Conservation (phyloP, 2,888 invertebrate genomes). For the Argynnis bischoffii region DNA sequence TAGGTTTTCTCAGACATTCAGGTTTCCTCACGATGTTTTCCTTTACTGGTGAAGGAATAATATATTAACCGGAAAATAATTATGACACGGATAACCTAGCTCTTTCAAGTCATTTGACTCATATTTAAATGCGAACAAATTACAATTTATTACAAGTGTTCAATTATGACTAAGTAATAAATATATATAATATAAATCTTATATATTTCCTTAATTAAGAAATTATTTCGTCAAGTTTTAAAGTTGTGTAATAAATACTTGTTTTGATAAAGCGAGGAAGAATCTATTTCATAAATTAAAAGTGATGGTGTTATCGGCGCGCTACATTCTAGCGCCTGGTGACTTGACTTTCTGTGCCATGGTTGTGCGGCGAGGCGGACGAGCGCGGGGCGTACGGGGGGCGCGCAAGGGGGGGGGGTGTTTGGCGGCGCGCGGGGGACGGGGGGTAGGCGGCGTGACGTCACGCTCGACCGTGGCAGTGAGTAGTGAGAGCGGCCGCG, state of each 20-base stretch:
- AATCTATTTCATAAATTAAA: slow-evolving; percentile 62
- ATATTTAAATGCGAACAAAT: not conserved
- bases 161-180: slow-evolving; percentile 4
- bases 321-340: slow-evolving; percentile 73
- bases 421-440: slow-evolving; percentile 45
- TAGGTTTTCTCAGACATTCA: no score
- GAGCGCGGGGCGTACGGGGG: slow-evolving; percentile 43
- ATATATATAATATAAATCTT: no score
- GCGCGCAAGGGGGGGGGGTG: slow-evolving; percentile 56
- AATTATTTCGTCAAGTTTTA: slow-evolving; percentile 63
- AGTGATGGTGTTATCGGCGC: slow-evolving; percentile 73
- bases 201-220: slow-evolving; percentile 3
- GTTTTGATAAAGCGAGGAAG: slow-evolving; percentile 65
- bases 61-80: no score
- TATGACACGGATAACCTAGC: no score
- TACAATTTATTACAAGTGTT: slow-evolving; percentile 2
- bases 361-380: slow-evolving; percentile 59
- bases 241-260: slow-evolving; percentile 67
- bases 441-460: slow-evolving; percentile 68
- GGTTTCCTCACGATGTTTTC: no score
- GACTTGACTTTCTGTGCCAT: slow-evolving; percentile 78
- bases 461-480: slow-evolving; percentile 82
- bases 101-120: no score
- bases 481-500: slow-evolving; percentile 80
- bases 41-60: no score